Evolutionary conservation across 2,797 vertebrate genomes (phyloP), one percentile per base, ranked within the genome.

Genomic region (Distichodus sexfasciatus): DNA sequence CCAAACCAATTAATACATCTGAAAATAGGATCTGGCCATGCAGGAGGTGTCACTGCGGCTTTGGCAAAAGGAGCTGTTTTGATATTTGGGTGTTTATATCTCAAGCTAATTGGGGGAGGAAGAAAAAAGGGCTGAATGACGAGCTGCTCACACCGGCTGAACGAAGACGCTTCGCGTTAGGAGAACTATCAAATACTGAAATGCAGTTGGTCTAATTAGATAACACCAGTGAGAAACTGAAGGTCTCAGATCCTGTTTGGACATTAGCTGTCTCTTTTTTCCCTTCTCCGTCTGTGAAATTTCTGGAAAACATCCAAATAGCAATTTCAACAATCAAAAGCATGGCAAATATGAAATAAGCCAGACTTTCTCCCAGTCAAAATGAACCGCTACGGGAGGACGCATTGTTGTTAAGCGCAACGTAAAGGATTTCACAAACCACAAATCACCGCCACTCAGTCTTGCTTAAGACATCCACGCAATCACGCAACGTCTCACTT

Each of bases 21-120:
- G 43, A 40, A 72, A 69, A 66, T 43, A 70, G 61, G 46, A 28
- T 9, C 7, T n/a, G 40, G 21, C 46, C 48, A 26, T 40, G 48
- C 66, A 51, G 3, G 29, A 71, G 33, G 33, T 63, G 62, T 74
- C 57, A 63, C 23, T 38, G 47, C 17, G 15, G 10, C 31, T 69
- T 2, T 67, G 31, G 44, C 23, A 57, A 73, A 53, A 65, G 28
- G 8, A 31, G 50, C 43, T 15, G n/a, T 54, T 70, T 58, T 59
- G 51, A 69, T 55, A 69, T 74, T 59, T 74, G n/a, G 26, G 38
- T 69, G 55, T 62, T 48, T 67, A 46, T 61, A 41, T 68, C 50
- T 28, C 40, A 50, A 29, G 40, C 31, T 60, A 66, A 68, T 74
- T 67, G 71, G 46, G 40, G 35, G 36, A 60, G 23, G 54, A 14